A percentile compares a stretch with the other conserved stretches of the same genome.
phyloP scores from a whole-genome alignment of 1,140 invertebrate species.

The Tetramorium alpestre region DNA sequence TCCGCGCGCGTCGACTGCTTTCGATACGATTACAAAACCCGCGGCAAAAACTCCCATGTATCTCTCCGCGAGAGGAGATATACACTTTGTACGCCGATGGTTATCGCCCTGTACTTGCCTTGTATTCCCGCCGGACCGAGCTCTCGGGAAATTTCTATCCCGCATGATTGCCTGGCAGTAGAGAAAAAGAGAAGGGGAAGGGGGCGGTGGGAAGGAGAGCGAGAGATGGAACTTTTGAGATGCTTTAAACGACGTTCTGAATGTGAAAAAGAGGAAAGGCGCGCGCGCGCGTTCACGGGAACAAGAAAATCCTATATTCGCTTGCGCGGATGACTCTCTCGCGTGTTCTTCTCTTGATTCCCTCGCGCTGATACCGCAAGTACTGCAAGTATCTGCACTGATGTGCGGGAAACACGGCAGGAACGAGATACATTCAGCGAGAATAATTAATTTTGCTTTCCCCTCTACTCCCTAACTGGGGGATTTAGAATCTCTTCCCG shows the following conservation, averaged over 20 bases:
- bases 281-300: constrained; percentile 1
- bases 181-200: neutral
- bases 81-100: constrained; percentile 42
- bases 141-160: constrained; percentile 55
- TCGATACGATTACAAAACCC: constrained; percentile 35
- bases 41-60: constrained; percentile 39
- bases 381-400: constrained; percentile 32
- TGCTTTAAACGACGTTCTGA: constrained; percentile 35
- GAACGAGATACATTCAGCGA: constrained; percentile 29
- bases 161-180: constrained; percentile 13
- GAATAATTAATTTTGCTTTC: constrained; percentile 51
- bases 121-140: constrained; percentile 40
- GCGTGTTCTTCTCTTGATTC: constrained; percentile 56
- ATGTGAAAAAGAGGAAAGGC: constrained; percentile 34
- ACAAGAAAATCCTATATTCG: constrained; percentile 55
- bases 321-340: constrained; percentile 48
- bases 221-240: constrained; percentile 38
- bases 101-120: constrained; percentile 39
- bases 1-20: neutral
- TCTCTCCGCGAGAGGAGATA: constrained; percentile 22
- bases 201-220: neutral
- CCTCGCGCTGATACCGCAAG: constrained; percentile 27
- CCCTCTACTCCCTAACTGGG: too few relatives aligned
- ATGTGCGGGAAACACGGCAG: constrained; percentile 33
- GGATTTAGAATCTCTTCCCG: constrained; percentile 31